Conservation (phyloP, 2,888 invertebrate genomes). For the Phortica magna region DNA sequence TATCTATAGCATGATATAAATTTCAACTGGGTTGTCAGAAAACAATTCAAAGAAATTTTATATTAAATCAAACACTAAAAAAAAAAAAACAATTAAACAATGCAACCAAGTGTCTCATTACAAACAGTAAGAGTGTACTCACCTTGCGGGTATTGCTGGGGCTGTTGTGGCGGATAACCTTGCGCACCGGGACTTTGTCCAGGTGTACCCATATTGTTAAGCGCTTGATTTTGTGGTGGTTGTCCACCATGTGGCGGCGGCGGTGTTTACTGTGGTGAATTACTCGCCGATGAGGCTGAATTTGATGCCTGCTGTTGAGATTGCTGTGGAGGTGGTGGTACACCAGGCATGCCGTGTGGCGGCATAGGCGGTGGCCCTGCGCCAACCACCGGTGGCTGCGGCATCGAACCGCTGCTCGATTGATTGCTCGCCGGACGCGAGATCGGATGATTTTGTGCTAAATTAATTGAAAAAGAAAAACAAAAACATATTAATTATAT, state of each 20-base stretch:
- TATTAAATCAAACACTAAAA: background rate
- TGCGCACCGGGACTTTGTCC: slow-evolving; percentile 79
- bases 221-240: slow-evolving; percentile 72
- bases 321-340: slow-evolving; percentile 69
- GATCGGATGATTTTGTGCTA: slow-evolving; percentile 93
- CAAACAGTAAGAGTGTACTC: slow-evolving; percentile 34
- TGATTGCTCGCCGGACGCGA: slow-evolving; percentile 94
- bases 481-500: background rate
- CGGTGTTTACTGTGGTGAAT: slow-evolving; percentile 74
- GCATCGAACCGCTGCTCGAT: slow-evolving; percentile 79
- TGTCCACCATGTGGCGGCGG: slow-evolving; percentile 76
- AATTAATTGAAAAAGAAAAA: background rate
- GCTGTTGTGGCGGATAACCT: slow-evolving; percentile 80
- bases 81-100: background rate
- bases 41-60: too few species aligned
- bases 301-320: slow-evolving; percentile 73
- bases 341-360: slow-evolving; percentile 65
- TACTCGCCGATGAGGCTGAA: slow-evolving; percentile 73
- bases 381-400: slow-evolving; percentile 66
- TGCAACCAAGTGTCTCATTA: background rate
- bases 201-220: slow-evolving; percentile 75
- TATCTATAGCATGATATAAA: background rate
- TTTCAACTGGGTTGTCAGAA: too few species aligned
- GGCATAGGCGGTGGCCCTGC: slow-evolving; percentile 70
- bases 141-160: slow-evolving; percentile 81